phyloP scores from a whole-genome alignment of 92 coral and sea anemone genomes.

The Ricordea florida region DNA sequence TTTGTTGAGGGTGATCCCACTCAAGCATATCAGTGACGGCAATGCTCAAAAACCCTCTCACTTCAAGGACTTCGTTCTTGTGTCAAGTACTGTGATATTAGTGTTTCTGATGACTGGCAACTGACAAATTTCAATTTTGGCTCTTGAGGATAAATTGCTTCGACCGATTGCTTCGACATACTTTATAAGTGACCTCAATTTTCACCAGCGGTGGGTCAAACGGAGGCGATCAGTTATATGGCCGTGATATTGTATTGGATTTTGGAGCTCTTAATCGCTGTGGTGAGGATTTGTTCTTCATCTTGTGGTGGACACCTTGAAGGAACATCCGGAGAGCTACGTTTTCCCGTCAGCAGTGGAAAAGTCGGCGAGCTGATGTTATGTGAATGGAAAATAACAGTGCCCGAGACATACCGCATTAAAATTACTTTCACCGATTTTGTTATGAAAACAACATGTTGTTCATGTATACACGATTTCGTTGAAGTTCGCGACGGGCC shows the following conservation, averaged over 20 bases:
- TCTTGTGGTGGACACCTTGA: slow-evolving; percentile 47
- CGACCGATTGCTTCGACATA: slow-evolving; percentile 16
- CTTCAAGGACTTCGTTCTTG: slow-evolving; percentile 28
- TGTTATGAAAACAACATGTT: slow-evolving; percentile 83
- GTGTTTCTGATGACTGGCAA: slow-evolving; percentile 14
- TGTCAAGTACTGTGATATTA: slow-evolving; percentile 40
- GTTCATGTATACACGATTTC: slow-evolving; percentile 86
- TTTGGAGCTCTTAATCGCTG: slow-evolving; percentile 3
- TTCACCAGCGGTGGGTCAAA: slow-evolving; percentile 44
- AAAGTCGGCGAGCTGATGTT: slow-evolving; percentile 51
- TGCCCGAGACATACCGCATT: slow-evolving; percentile 68
- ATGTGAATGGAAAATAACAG: slow-evolving; percentile 79
- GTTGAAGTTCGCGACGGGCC: slow-evolving; percentile 92
- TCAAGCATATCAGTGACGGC: too few relatives aligned
- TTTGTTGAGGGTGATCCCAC: too few relatives aligned
- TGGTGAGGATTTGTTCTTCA: slow-evolving; percentile 15
- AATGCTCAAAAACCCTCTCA: slow-evolving; percentile 4
- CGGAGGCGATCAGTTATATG: slow-evolving; percentile 9
- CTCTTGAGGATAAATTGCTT: slow-evolving; percentile 36
- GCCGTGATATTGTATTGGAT: slow-evolving; percentile 29
- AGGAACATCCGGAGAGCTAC: slow-evolving; percentile 49
- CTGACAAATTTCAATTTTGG: slow-evolving; percentile 14
- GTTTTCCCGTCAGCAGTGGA: slow-evolving; percentile 62
- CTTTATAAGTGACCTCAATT: slow-evolving; percentile 42
- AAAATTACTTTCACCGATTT: slow-evolving; percentile 79